A percentile compares a stretch with the other conserved stretches of the same genome.
Conservation (phyloP, 2,113 vertebrate species). For the Coturnix japonica region DNA sequence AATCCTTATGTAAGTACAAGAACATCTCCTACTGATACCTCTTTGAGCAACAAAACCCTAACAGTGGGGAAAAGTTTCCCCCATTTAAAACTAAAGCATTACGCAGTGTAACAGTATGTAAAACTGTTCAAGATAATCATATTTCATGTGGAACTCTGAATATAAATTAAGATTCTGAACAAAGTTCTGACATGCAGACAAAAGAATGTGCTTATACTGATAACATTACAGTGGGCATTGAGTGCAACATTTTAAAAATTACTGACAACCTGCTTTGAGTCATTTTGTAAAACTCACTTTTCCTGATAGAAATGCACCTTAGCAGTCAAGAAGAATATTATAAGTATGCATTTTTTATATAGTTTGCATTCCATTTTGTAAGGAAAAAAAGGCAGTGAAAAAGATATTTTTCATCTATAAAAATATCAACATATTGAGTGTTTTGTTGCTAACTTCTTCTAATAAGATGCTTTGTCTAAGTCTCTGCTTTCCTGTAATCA, state of each 20-base stretch:
- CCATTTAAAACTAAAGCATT: not conserved
- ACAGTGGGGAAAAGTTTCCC: not conserved
- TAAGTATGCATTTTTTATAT: not conserved
- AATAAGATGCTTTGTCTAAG: not conserved
- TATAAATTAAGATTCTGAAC: not conserved
- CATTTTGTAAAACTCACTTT: not conserved
- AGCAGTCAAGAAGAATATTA: not conserved
- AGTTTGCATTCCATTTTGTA: not conserved
- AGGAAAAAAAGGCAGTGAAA: not conserved
- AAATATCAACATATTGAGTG: fast-evolving
- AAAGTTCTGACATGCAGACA: not conserved
- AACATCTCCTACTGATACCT: not conserved
- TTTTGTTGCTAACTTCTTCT: not conserved
- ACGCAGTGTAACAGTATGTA: not conserved
- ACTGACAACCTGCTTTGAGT: not conserved
- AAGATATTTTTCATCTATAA: not conserved
- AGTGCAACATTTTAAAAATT: not conserved
- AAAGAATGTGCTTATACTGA: not conserved
- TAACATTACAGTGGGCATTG: not conserved
- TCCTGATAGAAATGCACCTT: not conserved
- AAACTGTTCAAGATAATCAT: not conserved
- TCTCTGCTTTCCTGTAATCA: not conserved
- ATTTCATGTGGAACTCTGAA: not conserved
- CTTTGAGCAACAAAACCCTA: not conserved
- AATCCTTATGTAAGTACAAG: not conserved